Evolutionary conservation across 2,113 vertebrate species (phyloP).

Genomic region (Tauraco erythrolophus): DNA sequence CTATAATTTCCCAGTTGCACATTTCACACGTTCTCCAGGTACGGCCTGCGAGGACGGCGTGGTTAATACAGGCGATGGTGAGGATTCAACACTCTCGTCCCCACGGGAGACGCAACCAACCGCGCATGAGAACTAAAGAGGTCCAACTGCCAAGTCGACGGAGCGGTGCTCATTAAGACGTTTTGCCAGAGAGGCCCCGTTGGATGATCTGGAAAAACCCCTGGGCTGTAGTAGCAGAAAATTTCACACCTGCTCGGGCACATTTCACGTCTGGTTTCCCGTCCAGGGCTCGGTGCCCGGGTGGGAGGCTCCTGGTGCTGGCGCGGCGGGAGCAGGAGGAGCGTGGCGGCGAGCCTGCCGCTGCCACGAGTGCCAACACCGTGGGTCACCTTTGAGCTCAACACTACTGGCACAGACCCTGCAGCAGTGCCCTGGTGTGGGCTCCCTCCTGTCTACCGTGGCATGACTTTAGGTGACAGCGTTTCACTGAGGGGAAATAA

Average conservation of each 20-base stretch:
- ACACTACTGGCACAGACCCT: neutral
- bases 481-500: neutral
- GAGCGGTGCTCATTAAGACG: neutral
- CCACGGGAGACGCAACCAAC: neutral
- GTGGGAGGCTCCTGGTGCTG: neutral
- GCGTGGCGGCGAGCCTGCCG: accelerated
- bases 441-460: neutral
- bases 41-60: neutral
- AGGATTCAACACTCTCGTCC: neutral
- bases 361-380: accelerated
- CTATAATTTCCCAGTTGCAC: neutral
- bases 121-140: accelerated
- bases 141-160: neutral
- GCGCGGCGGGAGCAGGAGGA: neutral
- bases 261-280: neutral
- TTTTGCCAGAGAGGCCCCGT: neutral
- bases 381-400: no score
- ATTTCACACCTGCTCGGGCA: constrained; percentile 38
- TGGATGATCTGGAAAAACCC: neutral
- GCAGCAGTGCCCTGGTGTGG: neutral
- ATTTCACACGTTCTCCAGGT: neutral
- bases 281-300: neutral
- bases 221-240: neutral
- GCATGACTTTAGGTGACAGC: neutral
- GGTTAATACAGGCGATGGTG: accelerated